These are phyloP conservation scores for Geodia barretti DNA, from an alignment of 37 sponge, comb jelly and placozoan genomes.

Conservation along the genomic window DNA sequence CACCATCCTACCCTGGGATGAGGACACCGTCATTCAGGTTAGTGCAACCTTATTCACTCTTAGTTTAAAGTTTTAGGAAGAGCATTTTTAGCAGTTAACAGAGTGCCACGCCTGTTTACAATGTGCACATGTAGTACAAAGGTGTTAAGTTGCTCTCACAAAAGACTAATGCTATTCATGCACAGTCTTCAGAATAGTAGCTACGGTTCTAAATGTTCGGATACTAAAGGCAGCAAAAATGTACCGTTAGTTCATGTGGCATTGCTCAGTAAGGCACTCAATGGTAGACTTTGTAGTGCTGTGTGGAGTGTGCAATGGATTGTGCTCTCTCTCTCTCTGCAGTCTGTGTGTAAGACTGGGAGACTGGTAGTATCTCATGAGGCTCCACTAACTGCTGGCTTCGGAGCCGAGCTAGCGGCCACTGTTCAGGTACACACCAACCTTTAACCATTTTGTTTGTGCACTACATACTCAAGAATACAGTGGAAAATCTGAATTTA, in stretches of 20 bases:
- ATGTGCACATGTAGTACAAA: not conserved
- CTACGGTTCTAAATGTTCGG: too few relatives aligned
- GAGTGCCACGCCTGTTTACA: not conserved
- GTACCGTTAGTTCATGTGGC: not conserved
- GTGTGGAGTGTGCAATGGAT: not conserved
- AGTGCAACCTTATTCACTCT: not conserved
- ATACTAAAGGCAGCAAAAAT: too few relatives aligned
- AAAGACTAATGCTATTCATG: not conserved
- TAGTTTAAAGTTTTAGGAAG: not conserved
- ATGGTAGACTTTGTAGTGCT: not conserved
- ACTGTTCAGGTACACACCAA: conserved; percentile 97
- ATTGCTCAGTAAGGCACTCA: not conserved
- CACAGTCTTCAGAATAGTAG: not conserved
- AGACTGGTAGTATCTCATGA: conserved; percentile 92
- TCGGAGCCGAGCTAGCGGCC: conserved; percentile 90
- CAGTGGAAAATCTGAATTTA: too few relatives aligned
- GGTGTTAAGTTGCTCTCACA: not conserved
- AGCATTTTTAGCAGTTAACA: not conserved
- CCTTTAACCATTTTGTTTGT: too few relatives aligned
- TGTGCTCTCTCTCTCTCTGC: not conserved
- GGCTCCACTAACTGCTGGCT: conserved; percentile 93
- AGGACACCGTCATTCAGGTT: conserved; percentile 86
- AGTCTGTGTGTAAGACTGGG: conserved; percentile 96
- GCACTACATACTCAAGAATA: too few relatives aligned
- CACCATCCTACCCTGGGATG: conserved; percentile 94